Base-by-base conservation (phyloP, 2,797 vertebrate species). In the Todus mexicanus region DNA sequence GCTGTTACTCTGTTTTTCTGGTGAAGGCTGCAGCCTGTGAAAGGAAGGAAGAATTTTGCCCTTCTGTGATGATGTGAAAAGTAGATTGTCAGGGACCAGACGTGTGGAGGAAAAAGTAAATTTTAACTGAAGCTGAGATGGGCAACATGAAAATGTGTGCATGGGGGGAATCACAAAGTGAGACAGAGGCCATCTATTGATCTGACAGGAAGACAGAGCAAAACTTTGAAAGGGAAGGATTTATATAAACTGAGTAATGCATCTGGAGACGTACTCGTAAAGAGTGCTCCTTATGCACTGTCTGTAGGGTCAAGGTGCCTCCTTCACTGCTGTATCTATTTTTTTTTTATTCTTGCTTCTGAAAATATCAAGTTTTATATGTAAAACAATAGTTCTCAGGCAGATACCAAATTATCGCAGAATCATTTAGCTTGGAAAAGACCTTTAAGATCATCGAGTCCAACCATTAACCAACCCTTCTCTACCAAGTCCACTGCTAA, bases 211-310 rank as follows among this genome's bases (percentile, higher is more conserved):
- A 87, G 81, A 53, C 71, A 38, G 63, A 92, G 57, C 35, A 92
- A 78, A 80, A 69, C 69, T 87, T 87, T 92, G 78, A 68, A 68
- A 80, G n/a, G 25, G n/a, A 92, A 87, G 37, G 65, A 78, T 93
- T 89, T 77, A 72, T 69, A 26, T 69, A 63, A 89, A 72, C 0
- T 0, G 35, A 8, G 2, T 83, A 77, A 87, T 66, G 82, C 33
- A 45, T 74, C 76, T 45, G 89, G 70, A 85, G 63, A 80, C 68
- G 76, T 84, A 37, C 65, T 64, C 82, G 56, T 42, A 65, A 64
- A 61, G 37, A n/a, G 50, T 59, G 64, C 15, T 88, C 33, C 6
- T 59, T 23, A 74, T 43, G 57, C 86, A 26, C 38, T 22, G 6
- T 43, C 54, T 42, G 3, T 38, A 79, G 74, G 63, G 37, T 83